Percentiles rank a stretch among this genome's conserved stretches.
Conservation (phyloP, 2,888 invertebrate species). For the Sceliomorpha sp. region DNA sequence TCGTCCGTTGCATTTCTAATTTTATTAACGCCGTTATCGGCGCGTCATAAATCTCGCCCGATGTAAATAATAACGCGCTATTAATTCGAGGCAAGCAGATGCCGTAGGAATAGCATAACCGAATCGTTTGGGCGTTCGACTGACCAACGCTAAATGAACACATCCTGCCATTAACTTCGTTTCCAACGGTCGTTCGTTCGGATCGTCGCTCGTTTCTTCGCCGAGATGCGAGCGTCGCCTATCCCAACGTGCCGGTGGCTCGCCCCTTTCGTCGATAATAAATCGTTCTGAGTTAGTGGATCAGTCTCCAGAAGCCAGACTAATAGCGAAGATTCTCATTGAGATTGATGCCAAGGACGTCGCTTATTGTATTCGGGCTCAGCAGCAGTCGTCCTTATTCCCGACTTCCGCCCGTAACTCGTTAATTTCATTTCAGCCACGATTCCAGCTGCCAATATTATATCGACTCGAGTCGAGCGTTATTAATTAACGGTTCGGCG, state of each 20-base stretch:
- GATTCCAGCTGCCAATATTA: conserved; percentile 37
- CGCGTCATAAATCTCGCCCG: neutral
- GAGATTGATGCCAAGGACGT: conserved; percentile 33
- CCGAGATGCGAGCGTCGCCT: conserved; percentile 17
- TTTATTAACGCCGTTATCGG: neutral
- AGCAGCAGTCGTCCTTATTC: conserved; percentile 23
- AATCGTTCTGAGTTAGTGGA: conserved; percentile 44
- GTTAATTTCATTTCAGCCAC: conserved; percentile 35
- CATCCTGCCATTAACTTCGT: conserved; percentile 60
- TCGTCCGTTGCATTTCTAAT: too few species aligned
- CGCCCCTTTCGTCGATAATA: conserved; percentile 41
- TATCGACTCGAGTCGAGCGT: conserved; percentile 32
- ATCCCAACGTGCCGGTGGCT: conserved; percentile 4
- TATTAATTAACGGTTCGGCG: conserved; percentile 43
- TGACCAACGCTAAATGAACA: conserved; percentile 48
- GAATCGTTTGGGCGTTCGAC: conserved; percentile 22
- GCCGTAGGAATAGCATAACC: conserved; percentile 26
- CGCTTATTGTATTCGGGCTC: conserved; percentile 14
- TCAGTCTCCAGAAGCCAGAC: conserved; percentile 2
- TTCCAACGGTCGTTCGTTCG: conserved; percentile 29
- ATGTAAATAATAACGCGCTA: conserved; percentile 32
- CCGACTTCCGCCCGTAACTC: conserved; percentile 28
- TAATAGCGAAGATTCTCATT: conserved; percentile 27
- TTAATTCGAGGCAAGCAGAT: conserved; percentile 31
- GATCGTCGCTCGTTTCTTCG: conserved; percentile 12